Percentiles rank a stretch among this genome's conserved stretches.
phyloP scores from a whole-genome alignment of 2,113 vertebrate species.

The Pristiophorus japonicus region DNA sequence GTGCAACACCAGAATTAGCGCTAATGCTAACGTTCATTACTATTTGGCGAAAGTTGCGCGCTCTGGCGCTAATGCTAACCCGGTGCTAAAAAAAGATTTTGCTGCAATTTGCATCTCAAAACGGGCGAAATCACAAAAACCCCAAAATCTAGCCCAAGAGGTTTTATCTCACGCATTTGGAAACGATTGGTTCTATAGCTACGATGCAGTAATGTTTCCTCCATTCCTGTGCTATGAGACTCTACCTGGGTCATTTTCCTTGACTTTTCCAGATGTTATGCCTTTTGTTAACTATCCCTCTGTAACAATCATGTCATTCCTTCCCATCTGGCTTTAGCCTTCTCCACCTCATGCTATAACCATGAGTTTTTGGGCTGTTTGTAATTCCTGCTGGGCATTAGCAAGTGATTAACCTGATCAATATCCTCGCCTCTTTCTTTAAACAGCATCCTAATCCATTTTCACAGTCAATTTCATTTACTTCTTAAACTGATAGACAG shows the following conservation, averaged over 20 bases:
- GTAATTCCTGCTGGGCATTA: neutral
- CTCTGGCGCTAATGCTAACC: too few species aligned
- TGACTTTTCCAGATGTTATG: neutral
- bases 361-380: neutral
- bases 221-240: neutral
- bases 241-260: neutral
- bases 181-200: neutral
- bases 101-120: too few species aligned
- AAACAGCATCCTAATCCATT: neutral
- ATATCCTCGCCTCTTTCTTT: neutral
- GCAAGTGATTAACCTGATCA: conserved; percentile 1
- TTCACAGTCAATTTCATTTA: neutral
- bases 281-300: neutral
- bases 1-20: too few species aligned
- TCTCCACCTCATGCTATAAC: neutral
- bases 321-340: neutral
- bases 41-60: too few species aligned
- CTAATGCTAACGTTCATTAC: too few species aligned
- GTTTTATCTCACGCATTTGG: neutral
- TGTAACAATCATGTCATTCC: neutral
- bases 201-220: neutral
- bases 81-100: too few species aligned
- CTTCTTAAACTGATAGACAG: neutral
- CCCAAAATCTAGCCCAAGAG: too few species aligned
- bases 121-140: too few species aligned